Evolutionary conservation across 2,797 vertebrate genomes (phyloP), one percentile per base, ranked within the genome.

Genomic region (Peromyscus nudipes): DNA sequence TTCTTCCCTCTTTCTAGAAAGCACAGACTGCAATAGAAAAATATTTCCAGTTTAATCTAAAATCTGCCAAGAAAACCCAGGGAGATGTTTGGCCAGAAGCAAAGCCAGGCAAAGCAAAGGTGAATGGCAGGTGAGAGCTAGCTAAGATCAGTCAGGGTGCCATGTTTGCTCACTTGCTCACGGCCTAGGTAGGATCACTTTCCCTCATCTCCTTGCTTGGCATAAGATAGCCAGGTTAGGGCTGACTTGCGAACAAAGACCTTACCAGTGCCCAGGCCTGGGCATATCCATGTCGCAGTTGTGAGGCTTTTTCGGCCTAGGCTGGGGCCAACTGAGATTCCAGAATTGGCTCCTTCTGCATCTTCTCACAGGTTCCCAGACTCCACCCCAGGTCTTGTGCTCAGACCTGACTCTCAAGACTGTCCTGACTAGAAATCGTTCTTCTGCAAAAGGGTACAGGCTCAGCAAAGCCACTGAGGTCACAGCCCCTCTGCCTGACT

Each of bases 1-100:
- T 21, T 69, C 55, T 77, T 92, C n/a, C 82, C 69, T 82, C 91
- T 95, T 76, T 92, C 73, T 87, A 46, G 92, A 89, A 97, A 96
- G 67, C 94, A 91, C 57, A 67, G 62, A 6, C 67, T 89, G 60
- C 8, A n/a, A 25, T 13, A 84, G 88, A 87, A 87, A 89, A 89
- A 95, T 62, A 16, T 16, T 69, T 85, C 21, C 34, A 25, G 40
- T 12, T 31, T 80, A 40, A 81, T 60, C 88, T 76, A 83, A 84
- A 77, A 69, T 77, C 65, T 89, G 43, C 89, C 86, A 21, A 92
- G 71, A 89, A 94, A 91, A 90, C 37, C 3, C 94, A 94, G 31
- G n/a, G 55, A 87, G 52, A 29, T n/a, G 19, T 95, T 87, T 73
- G 60, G 62, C 60, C 75, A 86, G 65, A 31, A 81, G 89, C 71